Evolutionary conservation across 2,888 invertebrate genomes (phyloP).

Genomic region (Carterocephalus palaemon): DNA sequence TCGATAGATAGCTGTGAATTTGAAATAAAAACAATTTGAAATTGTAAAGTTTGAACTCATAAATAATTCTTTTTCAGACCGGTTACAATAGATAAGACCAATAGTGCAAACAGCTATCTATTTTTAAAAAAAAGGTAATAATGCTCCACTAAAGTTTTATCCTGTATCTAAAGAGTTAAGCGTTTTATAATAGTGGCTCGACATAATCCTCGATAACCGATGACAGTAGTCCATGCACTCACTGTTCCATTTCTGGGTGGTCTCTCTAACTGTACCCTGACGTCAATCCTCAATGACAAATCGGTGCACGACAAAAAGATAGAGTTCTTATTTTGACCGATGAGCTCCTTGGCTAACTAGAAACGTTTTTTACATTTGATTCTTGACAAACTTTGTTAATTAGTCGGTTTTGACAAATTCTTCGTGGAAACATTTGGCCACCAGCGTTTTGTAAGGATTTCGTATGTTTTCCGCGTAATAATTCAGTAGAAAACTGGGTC

Average conservation of each 20-base stretch:
- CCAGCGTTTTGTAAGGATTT: neutral
- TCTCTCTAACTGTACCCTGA: slow-evolving; percentile 52
- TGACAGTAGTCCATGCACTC: slow-evolving; percentile 40
- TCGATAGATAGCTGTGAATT: no score
- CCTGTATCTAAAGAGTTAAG: slow-evolving; percentile 5
- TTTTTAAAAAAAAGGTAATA: no score
- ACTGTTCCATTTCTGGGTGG: slow-evolving; percentile 48
- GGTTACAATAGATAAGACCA: no score
- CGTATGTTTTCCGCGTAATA: slow-evolving; percentile 1
- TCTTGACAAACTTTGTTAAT: slow-evolving; percentile 23
- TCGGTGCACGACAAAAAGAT: slow-evolving; percentile 32
- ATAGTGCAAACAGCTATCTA: no score
- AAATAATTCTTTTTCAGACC: no score
- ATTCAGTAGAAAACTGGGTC: no score
- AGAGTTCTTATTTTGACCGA: slow-evolving; percentile 22
- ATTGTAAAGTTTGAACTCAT: no score
- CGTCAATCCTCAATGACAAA: slow-evolving; percentile 49
- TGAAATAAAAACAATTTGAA: no score
- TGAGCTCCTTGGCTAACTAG: slow-evolving; percentile 21
- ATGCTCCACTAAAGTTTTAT: no score
- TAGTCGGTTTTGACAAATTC: slow-evolving; percentile 17
- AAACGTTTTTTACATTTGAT: slow-evolving; percentile 23
- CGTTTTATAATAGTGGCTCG: slow-evolving; percentile 10
- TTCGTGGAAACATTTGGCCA: slow-evolving; percentile 11
- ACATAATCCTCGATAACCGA: slow-evolving; percentile 20